These are phyloP conservation scores for Glyptemys insculpta DNA, from an alignment of 2,797 vertebrate genomes.

Conservation along the genomic window DNA sequence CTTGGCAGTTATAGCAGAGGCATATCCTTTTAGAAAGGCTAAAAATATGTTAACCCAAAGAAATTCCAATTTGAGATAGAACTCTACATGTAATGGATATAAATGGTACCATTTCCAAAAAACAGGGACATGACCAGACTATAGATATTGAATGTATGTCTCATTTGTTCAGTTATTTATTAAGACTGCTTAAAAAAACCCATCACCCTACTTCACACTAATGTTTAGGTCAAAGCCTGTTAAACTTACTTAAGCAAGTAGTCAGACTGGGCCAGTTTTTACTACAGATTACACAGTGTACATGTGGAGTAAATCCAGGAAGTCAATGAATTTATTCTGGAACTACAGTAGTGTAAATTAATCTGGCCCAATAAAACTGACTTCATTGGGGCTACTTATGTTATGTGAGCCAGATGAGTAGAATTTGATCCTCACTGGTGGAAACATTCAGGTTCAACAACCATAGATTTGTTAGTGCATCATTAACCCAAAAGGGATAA, in stretches of 20 bases:
- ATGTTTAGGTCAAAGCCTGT: background rate
- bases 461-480: background rate
- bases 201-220: constrained; percentile 44
- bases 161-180: constrained; percentile 41
- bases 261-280: background rate
- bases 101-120: constrained; percentile 70
- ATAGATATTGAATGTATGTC: constrained; percentile 52
- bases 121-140: constrained; percentile 48
- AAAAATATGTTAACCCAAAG: constrained; percentile 68
- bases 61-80: constrained; percentile 55
- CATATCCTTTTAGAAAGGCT: constrained; percentile 72
- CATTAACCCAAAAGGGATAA: background rate
- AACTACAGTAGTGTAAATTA: background rate
- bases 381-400: fast-evolving
- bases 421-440: background rate
- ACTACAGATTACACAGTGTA: background rate
- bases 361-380: background rate
- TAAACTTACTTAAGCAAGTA: background rate
- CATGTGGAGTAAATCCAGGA: fast-evolving
- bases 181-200: constrained; percentile 16
- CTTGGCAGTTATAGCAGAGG: constrained; percentile 73
- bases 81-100: constrained; percentile 49
- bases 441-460: background rate
- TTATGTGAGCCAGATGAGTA: fast-evolving
- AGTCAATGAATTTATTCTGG: background rate